A percentile compares a stretch with the other conserved stretches of the same genome.
These are phyloP conservation scores for Cydia strobilella DNA, from an alignment of 1,140 invertebrate genomes.

Conservation along the genomic window DNA sequence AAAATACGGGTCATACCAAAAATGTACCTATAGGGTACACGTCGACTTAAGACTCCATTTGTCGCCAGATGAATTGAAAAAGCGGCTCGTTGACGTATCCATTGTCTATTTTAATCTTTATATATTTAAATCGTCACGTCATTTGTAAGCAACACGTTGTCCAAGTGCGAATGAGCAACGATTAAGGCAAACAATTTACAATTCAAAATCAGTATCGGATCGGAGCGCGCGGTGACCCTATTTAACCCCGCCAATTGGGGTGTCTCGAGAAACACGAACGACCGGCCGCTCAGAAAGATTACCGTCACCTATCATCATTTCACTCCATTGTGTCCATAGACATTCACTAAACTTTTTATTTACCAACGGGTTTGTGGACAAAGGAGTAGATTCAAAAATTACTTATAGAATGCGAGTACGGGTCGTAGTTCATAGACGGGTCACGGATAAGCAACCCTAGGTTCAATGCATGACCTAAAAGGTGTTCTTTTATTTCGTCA, in stretches of 20 bases:
- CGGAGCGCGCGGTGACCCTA: conserved; percentile 60
- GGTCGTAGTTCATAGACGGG: conserved; percentile 28
- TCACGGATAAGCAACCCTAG: conserved; percentile 11
- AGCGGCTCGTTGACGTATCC: neutral
- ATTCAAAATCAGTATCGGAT: conserved; percentile 62
- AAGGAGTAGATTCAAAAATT: conserved; percentile 8
- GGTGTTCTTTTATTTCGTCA: conserved; percentile 23
- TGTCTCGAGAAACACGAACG: conserved; percentile 60
- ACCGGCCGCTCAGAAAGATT: conserved; percentile 68
- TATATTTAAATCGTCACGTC: conserved; percentile 10
- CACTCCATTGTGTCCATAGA: conserved; percentile 59
- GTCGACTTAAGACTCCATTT: neutral
- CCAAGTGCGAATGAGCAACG: conserved; percentile 31
- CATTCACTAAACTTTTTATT: conserved; percentile 71
- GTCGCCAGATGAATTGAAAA: neutral
- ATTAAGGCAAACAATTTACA: conserved; percentile 54
- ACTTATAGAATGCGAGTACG: conserved; percentile 12
- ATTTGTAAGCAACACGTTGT: neutral
- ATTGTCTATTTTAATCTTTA: neutral
- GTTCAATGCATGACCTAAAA: conserved; percentile 26
- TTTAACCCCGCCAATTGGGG: conserved; percentile 67
- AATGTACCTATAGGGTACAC: too few relatives aligned
- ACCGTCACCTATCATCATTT: conserved; percentile 78
- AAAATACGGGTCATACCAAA: too few relatives aligned
- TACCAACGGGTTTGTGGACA: conserved; percentile 61